phyloP scores from a whole-genome alignment of 2,797 vertebrate genomes.

The Acanthurus tractus region DNA sequence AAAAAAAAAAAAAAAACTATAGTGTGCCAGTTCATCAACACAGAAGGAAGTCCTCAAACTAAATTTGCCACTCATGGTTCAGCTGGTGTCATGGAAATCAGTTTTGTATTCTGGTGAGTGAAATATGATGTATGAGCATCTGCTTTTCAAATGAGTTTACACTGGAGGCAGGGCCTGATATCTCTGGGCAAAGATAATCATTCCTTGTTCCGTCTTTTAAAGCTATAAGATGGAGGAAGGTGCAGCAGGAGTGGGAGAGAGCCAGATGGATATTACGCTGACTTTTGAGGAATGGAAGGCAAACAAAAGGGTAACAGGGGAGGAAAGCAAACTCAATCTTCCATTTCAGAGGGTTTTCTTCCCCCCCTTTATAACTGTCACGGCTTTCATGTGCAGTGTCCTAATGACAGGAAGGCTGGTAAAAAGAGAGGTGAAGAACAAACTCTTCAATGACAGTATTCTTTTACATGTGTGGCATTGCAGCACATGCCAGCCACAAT shows the following conservation, averaged over 20 bases:
- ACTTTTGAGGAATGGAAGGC: constrained; percentile 81
- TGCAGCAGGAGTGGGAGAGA: constrained; percentile 70
- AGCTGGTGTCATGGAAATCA: constrained; percentile 85
- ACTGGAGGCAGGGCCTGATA: constrained; percentile 81
- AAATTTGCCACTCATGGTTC: constrained; percentile 80
- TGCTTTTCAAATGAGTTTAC: constrained; percentile 89
- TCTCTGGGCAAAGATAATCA: constrained; percentile 87
- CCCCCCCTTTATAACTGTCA: constrained; percentile 40
- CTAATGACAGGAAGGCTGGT: constrained; percentile 58
- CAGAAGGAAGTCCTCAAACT: constrained; percentile 74
- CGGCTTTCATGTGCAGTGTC: constrained; percentile 53
- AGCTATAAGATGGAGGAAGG: constrained; percentile 64
- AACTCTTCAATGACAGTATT: constrained; percentile 40
- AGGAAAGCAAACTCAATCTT: constrained; percentile 78
- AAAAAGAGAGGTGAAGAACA: constrained; percentile 62
- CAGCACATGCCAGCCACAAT: constrained; percentile 44
- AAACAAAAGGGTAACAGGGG: constrained; percentile 76
- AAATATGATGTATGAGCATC: constrained; percentile 86
- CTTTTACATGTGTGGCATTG: constrained; percentile 28
- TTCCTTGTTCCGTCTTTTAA: constrained; percentile 80
- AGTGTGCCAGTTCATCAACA: constrained; percentile 56
- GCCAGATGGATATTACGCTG: constrained; percentile 72
- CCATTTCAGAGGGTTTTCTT: constrained; percentile 43
- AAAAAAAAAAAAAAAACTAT: constrained; percentile 18
- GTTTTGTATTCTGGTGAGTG: constrained; percentile 83